Evolutionary conservation across 1,140 invertebrate genomes (phyloP), one percentile per base, ranked within the genome.

Genomic region (Thaumetopoea pityocampa): DNA sequence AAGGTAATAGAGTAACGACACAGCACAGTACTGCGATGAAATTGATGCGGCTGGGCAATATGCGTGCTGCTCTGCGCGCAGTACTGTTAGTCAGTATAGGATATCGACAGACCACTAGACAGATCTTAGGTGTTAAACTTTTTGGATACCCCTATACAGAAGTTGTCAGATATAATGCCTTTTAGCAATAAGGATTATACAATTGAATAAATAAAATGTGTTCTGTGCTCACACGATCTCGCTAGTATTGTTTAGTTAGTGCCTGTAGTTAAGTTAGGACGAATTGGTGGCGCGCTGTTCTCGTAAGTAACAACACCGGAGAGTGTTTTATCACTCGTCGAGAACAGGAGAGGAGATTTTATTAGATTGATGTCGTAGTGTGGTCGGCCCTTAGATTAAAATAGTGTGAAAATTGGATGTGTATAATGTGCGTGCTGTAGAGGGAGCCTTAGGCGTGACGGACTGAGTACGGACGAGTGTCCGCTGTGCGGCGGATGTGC

Each of bases 221-320:
- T 84, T 84, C 80, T 70, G 71, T 80, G 76, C 73, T 84, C 77
- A 84, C 67, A 67, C 65, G 80, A 84, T 84, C 80, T 84, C 80
- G 73, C 73, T 84, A 81, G 76, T 74, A 73, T 70, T 73, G 26
- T 73, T 81, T 81, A 81, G 77, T 81, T 81, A 82, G 78, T 72
- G 71, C 64, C 68, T 70, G 37, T 79, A 78, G 74, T 67, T 83
- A 81, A 81, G 74, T 78, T 78, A 81, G 79, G 47, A 55, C 29
- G 60, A 65, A 69, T 68, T 69, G 64, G 41, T 43, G 36, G 51
- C 52, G 51, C 52, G 55, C 51, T 57, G 59, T 47, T 9, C 27
- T 10, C 36, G 44, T 55, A 37, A 47, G 41, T 40, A 33, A 24
- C 37, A 35, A 49, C 50, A 45, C 56, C 56, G 53, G 36, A 26